Evolutionary conservation across 2,888 invertebrate species (phyloP).

Genomic region (Spialia ferax): DNA sequence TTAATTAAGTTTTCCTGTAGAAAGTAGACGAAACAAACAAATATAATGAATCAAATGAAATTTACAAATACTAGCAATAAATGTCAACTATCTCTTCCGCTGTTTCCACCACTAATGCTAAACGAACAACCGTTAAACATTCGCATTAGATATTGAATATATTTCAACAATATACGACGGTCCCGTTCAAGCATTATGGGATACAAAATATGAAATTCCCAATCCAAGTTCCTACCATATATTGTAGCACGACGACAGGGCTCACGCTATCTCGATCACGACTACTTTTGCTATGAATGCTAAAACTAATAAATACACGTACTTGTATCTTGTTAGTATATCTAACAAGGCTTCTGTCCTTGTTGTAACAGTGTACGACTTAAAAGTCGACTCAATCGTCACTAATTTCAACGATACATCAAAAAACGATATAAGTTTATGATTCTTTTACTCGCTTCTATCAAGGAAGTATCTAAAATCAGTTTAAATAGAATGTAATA

Average conservation of each 20-base stretch:
- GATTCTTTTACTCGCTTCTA: too few species aligned
- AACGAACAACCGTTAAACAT: conserved; percentile 36
- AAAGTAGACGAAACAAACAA: not conserved
- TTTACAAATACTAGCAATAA: conserved; percentile 10
- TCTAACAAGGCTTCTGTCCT: not conserved
- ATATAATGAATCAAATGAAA: conserved; percentile 15
- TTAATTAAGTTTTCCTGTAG: not conserved
- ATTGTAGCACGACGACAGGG: conserved; percentile 57
- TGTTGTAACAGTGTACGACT: not conserved
- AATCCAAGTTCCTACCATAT: conserved; percentile 55
- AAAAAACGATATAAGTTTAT: too few species aligned
- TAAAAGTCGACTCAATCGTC: not conserved
- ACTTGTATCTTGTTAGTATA: not conserved
- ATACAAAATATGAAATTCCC: conserved; percentile 67
- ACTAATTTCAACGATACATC: not conserved
- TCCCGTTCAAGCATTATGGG: conserved; percentile 40
- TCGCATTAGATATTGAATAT: conserved; percentile 32
- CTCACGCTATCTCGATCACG: conserved; percentile 68
- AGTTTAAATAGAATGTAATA: too few species aligned
- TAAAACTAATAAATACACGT: conserved; percentile 46
- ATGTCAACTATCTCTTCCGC: conserved; percentile 19
- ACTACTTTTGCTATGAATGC: conserved; percentile 58
- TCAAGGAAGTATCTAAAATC: too few species aligned
- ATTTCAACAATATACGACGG: conserved; percentile 29
- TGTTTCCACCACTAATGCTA: conserved; percentile 7